Base-by-base conservation (phyloP, 1,140 invertebrate species). In the Oryctes rhinoceros region DNA sequence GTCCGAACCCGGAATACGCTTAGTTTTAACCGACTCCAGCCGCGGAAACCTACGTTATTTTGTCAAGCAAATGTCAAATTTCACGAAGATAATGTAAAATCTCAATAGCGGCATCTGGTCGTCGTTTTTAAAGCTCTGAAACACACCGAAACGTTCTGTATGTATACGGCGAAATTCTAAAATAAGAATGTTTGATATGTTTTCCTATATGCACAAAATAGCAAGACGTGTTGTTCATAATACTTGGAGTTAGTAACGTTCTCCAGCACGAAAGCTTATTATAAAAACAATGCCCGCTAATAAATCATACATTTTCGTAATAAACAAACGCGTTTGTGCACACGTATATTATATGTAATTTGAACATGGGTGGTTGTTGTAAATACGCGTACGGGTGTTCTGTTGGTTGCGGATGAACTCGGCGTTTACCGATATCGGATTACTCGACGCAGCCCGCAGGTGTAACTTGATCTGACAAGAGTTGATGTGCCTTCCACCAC, bases 401-500 rank as follows among this genome's bases (percentile, higher is more conserved):
- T 77, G 80, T 49, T 80, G 81, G 81, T 74, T 80, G 79, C 79
- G 81, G 81, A 78, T 81, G 81, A 81, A 81, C 78, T 81, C 78
- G 78, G 78, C 82, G 81, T 83, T 81, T 80, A 80, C 81, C 49
- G 79, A 80, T 83, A 83, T 84, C 84, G 74, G 62, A 78, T 84
- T 84, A 84, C 83, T 71, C 81, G 83, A 82, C 81, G 82, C 80
- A 81, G 81, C 84, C 84, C 83, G 81, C 82, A 85, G 83, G 82
- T 85, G 83, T 81, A 84, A 85, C 79, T 62, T 81, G 82, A 85
- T 83, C 82, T 81, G 79, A 76, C 80, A 80, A 78, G 59, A 76
- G 75, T 76, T 76, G 75, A 76, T 76, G 75, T 76, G 75, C 75
- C 35, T 76, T 76, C 75, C 75, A 76, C 75, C 75, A 76, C 37